phyloP scores from a whole-genome alignment of 2,797 vertebrate species.

The Sus cebifrons region DNA sequence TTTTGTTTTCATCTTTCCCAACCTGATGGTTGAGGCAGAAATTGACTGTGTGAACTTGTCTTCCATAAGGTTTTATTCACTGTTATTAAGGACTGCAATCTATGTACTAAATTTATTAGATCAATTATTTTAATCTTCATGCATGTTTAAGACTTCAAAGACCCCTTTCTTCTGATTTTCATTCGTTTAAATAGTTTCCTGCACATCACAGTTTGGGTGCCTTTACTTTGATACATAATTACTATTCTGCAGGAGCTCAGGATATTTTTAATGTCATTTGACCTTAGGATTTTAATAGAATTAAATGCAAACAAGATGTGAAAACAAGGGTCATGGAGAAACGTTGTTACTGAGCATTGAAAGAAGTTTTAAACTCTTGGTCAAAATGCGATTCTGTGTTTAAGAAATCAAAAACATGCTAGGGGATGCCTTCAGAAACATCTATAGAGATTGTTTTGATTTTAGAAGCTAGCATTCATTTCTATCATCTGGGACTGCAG shows the following conservation, averaged over 20 bases:
- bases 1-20: constrained; percentile 80
- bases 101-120: constrained; percentile 89
- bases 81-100: constrained; percentile 85
- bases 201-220: constrained; percentile 71
- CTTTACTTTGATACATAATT: constrained; percentile 89
- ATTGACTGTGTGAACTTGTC: constrained; percentile 86
- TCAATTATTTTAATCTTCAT: constrained; percentile 89
- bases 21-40: constrained; percentile 81
- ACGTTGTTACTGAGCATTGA: neutral
- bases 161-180: constrained; percentile 69
- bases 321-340: constrained; percentile 73
- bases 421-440: neutral
- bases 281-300: constrained; percentile 87
- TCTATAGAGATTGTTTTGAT: neutral
- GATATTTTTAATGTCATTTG: constrained; percentile 84
- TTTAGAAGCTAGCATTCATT: constrained; percentile 75
- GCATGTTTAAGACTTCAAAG: constrained; percentile 88
- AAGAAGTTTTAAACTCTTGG: constrained; percentile 60
- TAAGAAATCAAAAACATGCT: constrained; percentile 3
- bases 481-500: constrained; percentile 52
- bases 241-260: constrained; percentile 73
- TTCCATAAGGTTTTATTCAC: constrained; percentile 81
- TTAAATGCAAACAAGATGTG: constrained; percentile 86
- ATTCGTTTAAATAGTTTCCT: constrained; percentile 79
- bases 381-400: neutral